Percentiles rank a stretch among this genome's conserved stretches.
These are phyloP conservation scores for Nymphalis polychloros DNA, from an alignment of 2,888 invertebrate species.

Conservation along the genomic window DNA sequence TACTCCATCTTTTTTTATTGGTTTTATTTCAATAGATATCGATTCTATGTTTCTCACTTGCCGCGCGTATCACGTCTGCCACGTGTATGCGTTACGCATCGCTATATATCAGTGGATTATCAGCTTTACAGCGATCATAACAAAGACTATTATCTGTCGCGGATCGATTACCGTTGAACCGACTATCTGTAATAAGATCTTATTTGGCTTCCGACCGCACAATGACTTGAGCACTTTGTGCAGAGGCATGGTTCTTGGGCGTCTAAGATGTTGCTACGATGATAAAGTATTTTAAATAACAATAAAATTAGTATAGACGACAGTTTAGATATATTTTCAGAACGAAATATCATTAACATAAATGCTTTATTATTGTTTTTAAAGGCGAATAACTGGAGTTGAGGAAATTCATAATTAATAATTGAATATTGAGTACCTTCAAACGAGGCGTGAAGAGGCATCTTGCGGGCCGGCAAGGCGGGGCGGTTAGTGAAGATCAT, in stretches of 20 bases:
- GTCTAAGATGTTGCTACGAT: conserved; percentile 11
- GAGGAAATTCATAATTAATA: too few relatives aligned
- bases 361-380: too few relatives aligned
- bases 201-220: conserved; percentile 30
- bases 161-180: conserved; percentile 34
- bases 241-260: conserved; percentile 11
- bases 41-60: too few relatives aligned
- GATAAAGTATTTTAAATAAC: neutral
- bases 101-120: conserved; percentile 1
- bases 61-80: too few relatives aligned
- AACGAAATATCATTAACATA: too few relatives aligned
- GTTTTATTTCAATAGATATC: too few relatives aligned
- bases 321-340: neutral
- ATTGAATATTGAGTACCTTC: too few relatives aligned
- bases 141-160: conserved; percentile 29
- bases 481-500: too few relatives aligned
- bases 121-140: conserved; percentile 18
- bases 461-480: too few relatives aligned
- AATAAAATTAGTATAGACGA: neutral
- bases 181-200: conserved; percentile 41
- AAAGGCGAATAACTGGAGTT: too few relatives aligned
- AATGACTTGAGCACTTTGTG: conserved; percentile 34
- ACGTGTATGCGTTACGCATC: neutral
- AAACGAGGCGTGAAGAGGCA: too few relatives aligned
- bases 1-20: too few relatives aligned